phyloP scores from a whole-genome alignment of 2,113 vertebrate genomes.

The Ciconia maguari region DNA sequence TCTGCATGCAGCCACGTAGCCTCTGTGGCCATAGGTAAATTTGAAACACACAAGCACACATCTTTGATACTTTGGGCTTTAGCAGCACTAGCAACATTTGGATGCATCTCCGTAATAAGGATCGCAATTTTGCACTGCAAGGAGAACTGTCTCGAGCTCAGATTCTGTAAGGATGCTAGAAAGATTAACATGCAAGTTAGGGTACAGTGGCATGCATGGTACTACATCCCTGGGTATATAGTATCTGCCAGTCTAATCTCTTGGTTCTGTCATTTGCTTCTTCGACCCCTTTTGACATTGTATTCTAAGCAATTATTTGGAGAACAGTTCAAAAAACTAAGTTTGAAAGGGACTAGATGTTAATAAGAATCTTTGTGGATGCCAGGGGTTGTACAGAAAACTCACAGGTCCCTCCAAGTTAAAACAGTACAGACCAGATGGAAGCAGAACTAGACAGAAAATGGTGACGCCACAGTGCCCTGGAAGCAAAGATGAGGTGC shows the following conservation, averaged over 20 bases:
- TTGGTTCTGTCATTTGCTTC: background rate
- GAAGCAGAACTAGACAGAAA: background rate
- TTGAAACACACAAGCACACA: background rate
- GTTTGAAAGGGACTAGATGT: background rate
- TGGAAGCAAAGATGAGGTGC: background rate
- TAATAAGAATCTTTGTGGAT: background rate
- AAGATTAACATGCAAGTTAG: background rate
- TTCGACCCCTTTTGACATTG: accelerated
- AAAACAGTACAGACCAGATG: background rate
- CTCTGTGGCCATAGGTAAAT: background rate
- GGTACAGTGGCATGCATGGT: background rate
- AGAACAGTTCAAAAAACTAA: background rate
- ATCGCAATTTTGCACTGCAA: background rate
- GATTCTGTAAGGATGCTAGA: background rate
- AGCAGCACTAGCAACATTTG: background rate
- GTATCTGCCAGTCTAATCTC: background rate
- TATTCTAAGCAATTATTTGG: background rate
- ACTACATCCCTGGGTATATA: accelerated
- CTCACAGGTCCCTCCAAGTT: background rate
- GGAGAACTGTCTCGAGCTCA: background rate
- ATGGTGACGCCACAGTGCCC: too few relatives aligned
- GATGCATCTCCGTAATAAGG: background rate
- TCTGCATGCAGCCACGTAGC: accelerated
- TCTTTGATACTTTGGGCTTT: background rate
- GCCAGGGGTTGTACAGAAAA: background rate